Percentiles rank a stretch among this genome's conserved stretches.
Conservation (phyloP, 2,797 vertebrate genomes). For the Phylloscopus collybita region DNA sequence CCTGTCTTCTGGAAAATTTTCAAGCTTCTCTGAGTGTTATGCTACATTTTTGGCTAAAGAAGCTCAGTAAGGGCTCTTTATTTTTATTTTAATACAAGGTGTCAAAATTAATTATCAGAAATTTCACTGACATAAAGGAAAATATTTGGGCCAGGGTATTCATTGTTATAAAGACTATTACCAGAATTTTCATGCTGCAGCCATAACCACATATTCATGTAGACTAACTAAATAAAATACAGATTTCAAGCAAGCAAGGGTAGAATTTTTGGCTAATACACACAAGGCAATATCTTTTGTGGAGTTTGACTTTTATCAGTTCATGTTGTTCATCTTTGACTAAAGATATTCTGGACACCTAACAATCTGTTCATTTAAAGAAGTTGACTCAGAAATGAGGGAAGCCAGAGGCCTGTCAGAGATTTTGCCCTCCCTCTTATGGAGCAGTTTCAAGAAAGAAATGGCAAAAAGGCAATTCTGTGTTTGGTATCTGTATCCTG, state of each 20-base stretch:
- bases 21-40: background rate
- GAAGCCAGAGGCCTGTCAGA: background rate
- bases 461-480: background rate
- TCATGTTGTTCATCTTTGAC: background rate
- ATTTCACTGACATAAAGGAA: conserved; percentile 40
- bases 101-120: conserved; percentile 51
- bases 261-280: background rate
- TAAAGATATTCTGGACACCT: background rate
- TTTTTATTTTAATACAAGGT: conserved; percentile 42
- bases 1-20: background rate
- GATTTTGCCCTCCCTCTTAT: background rate
- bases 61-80: background rate
- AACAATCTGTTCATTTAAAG: background rate
- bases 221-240: conserved; percentile 39
- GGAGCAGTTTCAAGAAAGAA: background rate
- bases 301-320: background rate
- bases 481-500: background rate
- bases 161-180: conserved; percentile 28
- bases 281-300: background rate
- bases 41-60: conserved; percentile 41
- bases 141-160: background rate
- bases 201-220: background rate
- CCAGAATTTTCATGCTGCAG: conserved; percentile 9
- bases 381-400: background rate
- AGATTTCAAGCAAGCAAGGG: conserved; percentile 18